Base-by-base conservation (phyloP, 2,113 vertebrate genomes). In the Vulpes lagopus region DNA sequence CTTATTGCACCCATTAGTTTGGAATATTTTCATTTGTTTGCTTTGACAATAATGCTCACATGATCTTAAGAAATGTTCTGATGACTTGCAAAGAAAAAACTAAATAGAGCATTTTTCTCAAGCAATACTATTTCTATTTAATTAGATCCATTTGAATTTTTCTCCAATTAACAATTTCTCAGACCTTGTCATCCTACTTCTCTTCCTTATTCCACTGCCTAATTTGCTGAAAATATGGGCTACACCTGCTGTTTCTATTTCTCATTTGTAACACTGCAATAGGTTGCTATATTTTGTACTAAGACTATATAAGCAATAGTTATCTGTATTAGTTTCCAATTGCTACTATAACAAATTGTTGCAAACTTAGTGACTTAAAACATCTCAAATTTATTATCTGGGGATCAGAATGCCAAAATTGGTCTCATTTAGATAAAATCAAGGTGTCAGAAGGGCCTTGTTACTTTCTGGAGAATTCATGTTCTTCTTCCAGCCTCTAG, bases 111-210 rank as follows among this genome's bases (percentile, higher is more conserved):
- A 71, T 78, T 32, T 76, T 85, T 92, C 81, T 88, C 11, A 5
- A 35, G 90, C 51, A 22, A 65, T 67, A 59, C 14, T 88, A 80
- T 96, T 93, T 95, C 69, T 94, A 51, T 38, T 92, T 95, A 87
- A 94, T 97, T 95, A 91, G n/a, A 69, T 94, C 19, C 30, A 87
- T 83, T 90, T 95, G 80, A 96, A 80, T 76, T 74, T 95, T 92
- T 74, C 8, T 49, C 53, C 88, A 84, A 64, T 92, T 95, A 96
- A 79, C 80, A 35, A 16, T 90, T 87, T 88, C 74, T 96, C 84
- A 97, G 57, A 89, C 43, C 60, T 62, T 16, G 22, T 73, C 80
- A 60, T 90, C 32, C 51, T 32, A 53, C 49, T 95, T 92, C 49
- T 89, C 23, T 59, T 82, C n/a, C 32, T 95, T 71, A 76, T 35